A percentile compares a stretch with the other conserved stretches of the same genome.
Conservation (phyloP, 2,888 invertebrate species). For the Nomada ferruginata region DNA sequence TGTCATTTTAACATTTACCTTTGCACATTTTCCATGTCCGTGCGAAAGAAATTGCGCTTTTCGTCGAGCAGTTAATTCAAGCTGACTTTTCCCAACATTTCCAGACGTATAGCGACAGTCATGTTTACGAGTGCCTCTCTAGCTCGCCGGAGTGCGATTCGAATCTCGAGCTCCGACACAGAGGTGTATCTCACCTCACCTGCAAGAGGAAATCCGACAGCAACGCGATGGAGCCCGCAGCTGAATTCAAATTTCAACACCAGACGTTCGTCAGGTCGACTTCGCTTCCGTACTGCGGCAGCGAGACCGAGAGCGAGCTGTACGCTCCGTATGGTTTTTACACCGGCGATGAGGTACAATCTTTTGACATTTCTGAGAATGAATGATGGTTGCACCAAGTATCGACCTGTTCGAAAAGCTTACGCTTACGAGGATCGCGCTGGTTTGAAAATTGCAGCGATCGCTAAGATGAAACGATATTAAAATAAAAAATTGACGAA, state of each 20-base stretch:
- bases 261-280: constrained; percentile 87
- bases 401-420: neutral
- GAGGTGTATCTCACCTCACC: constrained; percentile 81
- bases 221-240: constrained; percentile 85
- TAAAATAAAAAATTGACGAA: neutral
- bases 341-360: constrained; percentile 86
- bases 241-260: constrained; percentile 87
- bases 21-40: neutral
- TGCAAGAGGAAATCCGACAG: constrained; percentile 85
- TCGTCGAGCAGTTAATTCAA: constrained; percentile 3
- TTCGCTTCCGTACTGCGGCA: constrained; percentile 92
- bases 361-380: neutral
- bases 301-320: constrained; percentile 93
- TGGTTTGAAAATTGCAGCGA: neutral
- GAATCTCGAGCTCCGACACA: constrained; percentile 84
- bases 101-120: constrained; percentile 86
- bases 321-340: constrained; percentile 93
- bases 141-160: constrained; percentile 90
- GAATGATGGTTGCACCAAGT: neutral
- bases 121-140: constrained; percentile 87
- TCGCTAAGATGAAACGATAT: neutral
- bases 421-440: no score
- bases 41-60: neutral
- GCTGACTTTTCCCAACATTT: constrained; percentile 63
- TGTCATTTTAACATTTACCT: neutral